These are phyloP conservation scores for Harpalus rubripes DNA, from an alignment of 2,888 invertebrate genomes.

Conservation along the genomic window DNA sequence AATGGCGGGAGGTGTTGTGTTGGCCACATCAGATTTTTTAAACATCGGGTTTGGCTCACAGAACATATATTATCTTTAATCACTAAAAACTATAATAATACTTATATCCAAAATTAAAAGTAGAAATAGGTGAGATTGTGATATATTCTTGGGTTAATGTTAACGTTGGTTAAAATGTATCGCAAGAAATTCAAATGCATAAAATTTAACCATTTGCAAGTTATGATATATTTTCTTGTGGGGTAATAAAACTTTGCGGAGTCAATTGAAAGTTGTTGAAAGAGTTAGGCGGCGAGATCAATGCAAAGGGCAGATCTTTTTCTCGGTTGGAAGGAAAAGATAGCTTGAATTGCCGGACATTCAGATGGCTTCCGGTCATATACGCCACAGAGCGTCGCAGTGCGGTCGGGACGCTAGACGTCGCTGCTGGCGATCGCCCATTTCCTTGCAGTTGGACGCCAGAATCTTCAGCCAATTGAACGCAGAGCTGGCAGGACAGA, in stretches of 20 bases:
- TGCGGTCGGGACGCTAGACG: conserved; percentile 63
- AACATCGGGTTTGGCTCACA: too few relatives aligned
- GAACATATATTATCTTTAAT: too few relatives aligned
- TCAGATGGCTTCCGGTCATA: conserved; percentile 67
- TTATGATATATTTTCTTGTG: conserved; percentile 13
- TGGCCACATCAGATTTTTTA: too few relatives aligned
- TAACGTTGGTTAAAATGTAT: not conserved
- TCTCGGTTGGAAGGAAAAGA: conserved; percentile 64
- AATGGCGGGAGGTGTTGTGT: too few relatives aligned
- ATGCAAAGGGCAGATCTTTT: conserved; percentile 46
- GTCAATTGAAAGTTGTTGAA: conserved; percentile 52
- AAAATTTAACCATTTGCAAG: conserved; percentile 7
- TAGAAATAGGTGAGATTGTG: too few relatives aligned
- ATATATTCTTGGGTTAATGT: too few relatives aligned
- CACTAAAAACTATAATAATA: too few relatives aligned
- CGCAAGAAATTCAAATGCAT: not conserved
- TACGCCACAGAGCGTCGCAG: conserved; percentile 56
- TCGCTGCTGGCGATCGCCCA: conserved; percentile 66
- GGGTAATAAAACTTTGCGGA: conserved; percentile 39
- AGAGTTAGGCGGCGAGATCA: conserved; percentile 37
- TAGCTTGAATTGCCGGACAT: conserved; percentile 65
- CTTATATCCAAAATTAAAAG: too few relatives aligned
- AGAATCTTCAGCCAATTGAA: not conserved
- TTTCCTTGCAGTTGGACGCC: conserved; percentile 60
- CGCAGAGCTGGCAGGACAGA: not conserved